phyloP scores from a whole-genome alignment of 2,113 vertebrate species.

The Sardina pilchardus region DNA sequence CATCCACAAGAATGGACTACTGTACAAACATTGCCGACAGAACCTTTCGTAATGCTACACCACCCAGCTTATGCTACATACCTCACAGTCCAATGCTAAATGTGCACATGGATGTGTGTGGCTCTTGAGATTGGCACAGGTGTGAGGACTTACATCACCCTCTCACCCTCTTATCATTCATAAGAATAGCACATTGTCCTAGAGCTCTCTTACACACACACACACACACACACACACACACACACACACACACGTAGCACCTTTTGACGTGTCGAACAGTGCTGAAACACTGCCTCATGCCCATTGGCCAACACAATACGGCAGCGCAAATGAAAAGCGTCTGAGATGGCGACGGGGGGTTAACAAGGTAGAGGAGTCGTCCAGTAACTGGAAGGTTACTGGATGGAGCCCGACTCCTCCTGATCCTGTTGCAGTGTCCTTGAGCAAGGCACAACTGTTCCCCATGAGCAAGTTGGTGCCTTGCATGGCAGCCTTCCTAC shows the following conservation, averaged over 20 bases:
- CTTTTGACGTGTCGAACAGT: constrained; percentile 17
- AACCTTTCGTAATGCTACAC: no score
- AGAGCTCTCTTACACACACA: constrained; percentile 27
- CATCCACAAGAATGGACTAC: no score
- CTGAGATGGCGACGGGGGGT: background rate
- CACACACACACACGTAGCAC: constrained; percentile 24
- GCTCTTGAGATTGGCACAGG: no score
- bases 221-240: background rate
- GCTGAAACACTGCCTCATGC: constrained; percentile 10
- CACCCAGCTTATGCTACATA: background rate
- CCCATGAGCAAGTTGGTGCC: no score
- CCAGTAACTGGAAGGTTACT: no score
- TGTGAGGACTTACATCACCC: no score
- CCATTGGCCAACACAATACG: constrained; percentile 13
- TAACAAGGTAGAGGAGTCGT: no score
- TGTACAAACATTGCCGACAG: constrained; percentile 11
- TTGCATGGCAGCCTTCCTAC: no score
- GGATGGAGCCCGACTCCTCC: no score
- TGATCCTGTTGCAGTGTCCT: no score
- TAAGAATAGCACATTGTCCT: constrained; percentile 37
- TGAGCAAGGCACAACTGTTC: no score
- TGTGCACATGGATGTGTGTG: no score
- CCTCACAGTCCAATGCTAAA: constrained; percentile 16
- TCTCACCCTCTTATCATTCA: constrained; percentile 42
- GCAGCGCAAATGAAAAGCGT: background rate